phyloP scores from a whole-genome alignment of 2,888 invertebrate genomes.

The Drosophila tripunctata region DNA sequence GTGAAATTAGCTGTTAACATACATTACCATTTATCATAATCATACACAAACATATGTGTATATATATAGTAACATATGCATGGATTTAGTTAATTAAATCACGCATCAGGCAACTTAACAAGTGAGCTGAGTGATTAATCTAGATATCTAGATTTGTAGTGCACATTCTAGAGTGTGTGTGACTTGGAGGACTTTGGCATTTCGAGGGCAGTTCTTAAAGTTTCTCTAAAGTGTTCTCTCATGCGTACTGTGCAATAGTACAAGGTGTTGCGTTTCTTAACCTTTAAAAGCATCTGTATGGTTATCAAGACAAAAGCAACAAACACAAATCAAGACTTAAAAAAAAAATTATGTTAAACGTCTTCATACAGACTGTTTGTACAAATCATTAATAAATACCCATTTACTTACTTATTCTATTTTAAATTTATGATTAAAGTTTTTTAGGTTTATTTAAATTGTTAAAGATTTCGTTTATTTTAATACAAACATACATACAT shows the following conservation, averaged over 20 bases:
- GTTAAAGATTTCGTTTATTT: too few species aligned
- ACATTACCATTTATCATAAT: slow-evolving; percentile 35
- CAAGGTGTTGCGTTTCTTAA: too few species aligned
- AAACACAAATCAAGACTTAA: too few species aligned
- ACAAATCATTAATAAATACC: too few species aligned
- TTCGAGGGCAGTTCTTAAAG: neutral
- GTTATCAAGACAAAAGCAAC: too few species aligned
- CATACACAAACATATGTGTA: neutral
- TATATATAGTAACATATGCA: neutral
- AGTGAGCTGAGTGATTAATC: slow-evolving; percentile 10
- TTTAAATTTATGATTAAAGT: too few species aligned
- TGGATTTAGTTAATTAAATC: slow-evolving; percentile 14
- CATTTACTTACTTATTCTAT: too few species aligned
- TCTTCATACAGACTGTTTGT: too few species aligned
- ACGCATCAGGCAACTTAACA: slow-evolving; percentile 31
- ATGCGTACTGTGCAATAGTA: neutral
- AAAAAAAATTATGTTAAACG: too few species aligned
- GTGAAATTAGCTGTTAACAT: slow-evolving; percentile 36
- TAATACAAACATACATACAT: too few species aligned
- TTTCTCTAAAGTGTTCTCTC: neutral
- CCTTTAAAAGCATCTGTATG: too few species aligned
- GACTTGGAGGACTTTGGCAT: neutral
- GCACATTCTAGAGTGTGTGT: slow-evolving; percentile 16
- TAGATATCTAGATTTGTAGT: slow-evolving; percentile 13
- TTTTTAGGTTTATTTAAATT: too few species aligned